These are phyloP conservation scores for Copidosoma floridanum DNA, from an alignment of 1,140 invertebrate genomes.

Conservation along the genomic window DNA sequence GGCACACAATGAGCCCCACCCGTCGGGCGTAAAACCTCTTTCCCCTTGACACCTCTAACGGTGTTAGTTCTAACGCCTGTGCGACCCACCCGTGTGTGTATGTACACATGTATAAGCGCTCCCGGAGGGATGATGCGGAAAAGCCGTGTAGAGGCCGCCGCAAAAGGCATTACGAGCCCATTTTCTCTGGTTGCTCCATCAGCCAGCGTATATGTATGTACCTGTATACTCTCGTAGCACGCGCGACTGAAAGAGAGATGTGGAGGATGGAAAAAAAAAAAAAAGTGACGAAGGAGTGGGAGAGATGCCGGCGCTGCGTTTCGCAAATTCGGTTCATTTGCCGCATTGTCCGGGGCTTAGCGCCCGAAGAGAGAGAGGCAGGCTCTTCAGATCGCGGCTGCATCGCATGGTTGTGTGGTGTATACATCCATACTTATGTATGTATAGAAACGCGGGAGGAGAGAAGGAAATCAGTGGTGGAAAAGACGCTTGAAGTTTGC, in stretches of 20 bases:
- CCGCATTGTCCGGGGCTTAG: conserved; percentile 53
- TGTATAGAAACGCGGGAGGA: too few species aligned
- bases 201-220: too few species aligned
- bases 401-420: too few species aligned
- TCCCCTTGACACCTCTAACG: conserved; percentile 50
- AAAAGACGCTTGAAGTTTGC: conserved; percentile 57
- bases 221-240: too few species aligned
- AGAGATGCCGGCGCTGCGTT: conserved; percentile 38
- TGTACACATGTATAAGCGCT: too few species aligned
- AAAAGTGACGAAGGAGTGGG: too few species aligned
- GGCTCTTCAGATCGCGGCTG: conserved; percentile 14
- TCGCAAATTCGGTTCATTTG: conserved; percentile 60
- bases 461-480: conserved; percentile 38
- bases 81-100: conserved; percentile 12
- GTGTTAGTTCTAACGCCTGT: conserved; percentile 56
- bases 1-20: too few species aligned
- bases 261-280: conserved; percentile 29
- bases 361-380: conserved; percentile 33
- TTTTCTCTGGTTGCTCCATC: too few species aligned
- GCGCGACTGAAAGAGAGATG: conserved; percentile 16
- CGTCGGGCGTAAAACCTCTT: too few species aligned
- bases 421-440: too few species aligned
- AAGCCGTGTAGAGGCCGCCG: conserved; percentile 34
- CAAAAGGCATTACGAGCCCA: conserved; percentile 39
- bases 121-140: conserved; percentile 14